These are phyloP conservation scores for Hydropotes inermis DNA, from an alignment of 2,113 vertebrate species.

Conservation along the genomic window DNA sequence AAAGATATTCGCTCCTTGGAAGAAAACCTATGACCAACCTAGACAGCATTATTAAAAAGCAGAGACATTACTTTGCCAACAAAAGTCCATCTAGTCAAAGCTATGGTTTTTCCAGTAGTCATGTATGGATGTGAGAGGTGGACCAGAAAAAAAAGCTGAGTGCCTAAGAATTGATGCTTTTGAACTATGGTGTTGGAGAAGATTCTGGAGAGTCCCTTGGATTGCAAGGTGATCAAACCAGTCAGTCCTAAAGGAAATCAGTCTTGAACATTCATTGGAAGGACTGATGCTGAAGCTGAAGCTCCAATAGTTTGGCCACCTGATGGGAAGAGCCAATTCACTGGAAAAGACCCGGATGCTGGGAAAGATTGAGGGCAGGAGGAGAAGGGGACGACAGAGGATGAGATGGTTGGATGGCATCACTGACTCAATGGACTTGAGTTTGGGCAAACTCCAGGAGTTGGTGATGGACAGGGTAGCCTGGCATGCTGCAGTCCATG, in stretches of 20 bases:
- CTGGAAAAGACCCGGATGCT: neutral
- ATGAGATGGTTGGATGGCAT: neutral
- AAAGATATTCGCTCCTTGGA: neutral
- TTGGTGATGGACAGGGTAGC: neutral
- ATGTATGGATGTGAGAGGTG: neutral
- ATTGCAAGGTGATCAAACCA: neutral
- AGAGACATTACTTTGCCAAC: neutral
- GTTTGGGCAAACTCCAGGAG: neutral
- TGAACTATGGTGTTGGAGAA: neutral
- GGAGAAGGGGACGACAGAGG: neutral
- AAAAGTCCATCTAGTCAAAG: neutral
- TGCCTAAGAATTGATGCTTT: neutral
- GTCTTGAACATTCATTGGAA: neutral
- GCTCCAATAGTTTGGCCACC: neutral
- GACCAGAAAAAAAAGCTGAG: neutral
- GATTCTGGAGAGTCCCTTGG: neutral
- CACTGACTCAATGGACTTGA: neutral
- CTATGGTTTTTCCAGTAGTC: neutral
- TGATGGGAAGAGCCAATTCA: neutral
- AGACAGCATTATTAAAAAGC: neutral
- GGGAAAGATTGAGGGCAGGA: neutral
- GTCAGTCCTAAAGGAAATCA: neutral
- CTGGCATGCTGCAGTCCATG: neutral
- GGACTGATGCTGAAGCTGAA: neutral
- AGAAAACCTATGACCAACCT: neutral